Percentiles rank a stretch among this genome's conserved stretches.
phyloP scores from a whole-genome alignment of 2,797 vertebrate genomes.

The Sebastes variabilis region DNA sequence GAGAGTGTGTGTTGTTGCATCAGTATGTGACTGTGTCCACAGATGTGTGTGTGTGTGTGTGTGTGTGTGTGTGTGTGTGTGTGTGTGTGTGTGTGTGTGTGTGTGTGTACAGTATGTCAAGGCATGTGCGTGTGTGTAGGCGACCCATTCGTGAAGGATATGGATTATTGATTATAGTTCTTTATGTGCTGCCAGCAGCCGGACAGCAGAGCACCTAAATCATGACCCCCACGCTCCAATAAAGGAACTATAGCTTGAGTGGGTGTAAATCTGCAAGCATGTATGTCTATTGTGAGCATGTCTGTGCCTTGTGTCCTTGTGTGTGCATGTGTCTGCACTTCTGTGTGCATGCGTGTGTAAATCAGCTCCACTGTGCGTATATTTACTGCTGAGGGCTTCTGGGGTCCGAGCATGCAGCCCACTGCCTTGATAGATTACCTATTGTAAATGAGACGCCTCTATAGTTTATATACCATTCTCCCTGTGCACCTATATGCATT shows the following conservation, averaged over 20 bases:
- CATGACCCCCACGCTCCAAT: conserved; percentile 31
- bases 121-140: conserved; percentile 1
- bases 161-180: conserved; percentile 76
- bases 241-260: conserved; percentile 34
- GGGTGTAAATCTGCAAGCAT: conserved; percentile 28
- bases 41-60: not conserved
- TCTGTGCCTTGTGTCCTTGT: conserved; percentile 25
- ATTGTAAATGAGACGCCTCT: conserved; percentile 67
- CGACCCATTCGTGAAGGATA: conserved; percentile 57
- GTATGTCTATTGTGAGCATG: conserved; percentile 29
- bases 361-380: conserved; percentile 44
- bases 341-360: conserved; percentile 50
- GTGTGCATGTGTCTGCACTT: conserved; percentile 28
- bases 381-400: conserved; percentile 67
- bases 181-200: conserved; percentile 65
- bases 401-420: conserved; percentile 46
- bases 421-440: conserved; percentile 70
- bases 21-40: not conserved
- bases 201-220: conserved; percentile 52
- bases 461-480: conserved; percentile 54
- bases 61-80: not conserved
- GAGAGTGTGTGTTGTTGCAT: not conserved
- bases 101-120: not conserved
- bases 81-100: not conserved
- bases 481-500: conserved; percentile 46